Conservation (phyloP, 2,113 vertebrate genomes). For the Alexandromys fortis region DNA sequence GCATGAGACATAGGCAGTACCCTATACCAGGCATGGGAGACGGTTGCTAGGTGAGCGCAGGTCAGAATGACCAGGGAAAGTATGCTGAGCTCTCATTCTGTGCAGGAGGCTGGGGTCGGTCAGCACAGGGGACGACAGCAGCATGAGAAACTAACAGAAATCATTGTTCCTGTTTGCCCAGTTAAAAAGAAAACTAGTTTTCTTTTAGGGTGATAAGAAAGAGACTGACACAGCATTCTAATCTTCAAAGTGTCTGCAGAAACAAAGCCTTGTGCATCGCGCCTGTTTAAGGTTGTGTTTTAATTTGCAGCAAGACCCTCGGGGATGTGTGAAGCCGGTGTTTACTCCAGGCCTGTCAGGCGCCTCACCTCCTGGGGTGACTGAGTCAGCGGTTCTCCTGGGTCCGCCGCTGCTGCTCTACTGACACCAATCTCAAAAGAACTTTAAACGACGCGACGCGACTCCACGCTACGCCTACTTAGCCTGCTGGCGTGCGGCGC, state of each 20-base stretch:
- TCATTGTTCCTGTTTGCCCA: background rate
- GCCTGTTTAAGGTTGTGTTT: background rate
- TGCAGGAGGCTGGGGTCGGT: rapidly evolving
- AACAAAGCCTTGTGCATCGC: background rate
- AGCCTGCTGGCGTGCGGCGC: background rate
- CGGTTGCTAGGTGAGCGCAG: background rate
- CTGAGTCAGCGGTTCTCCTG: background rate
- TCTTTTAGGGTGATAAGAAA: background rate
- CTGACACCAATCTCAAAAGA: slow-evolving; percentile 19
- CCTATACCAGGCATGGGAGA: background rate
- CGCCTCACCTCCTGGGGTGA: rapidly evolving
- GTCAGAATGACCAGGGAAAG: background rate
- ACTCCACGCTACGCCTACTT: background rate
- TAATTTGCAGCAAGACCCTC: background rate
- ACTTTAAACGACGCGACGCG: background rate
- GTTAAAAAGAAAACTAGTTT: background rate
- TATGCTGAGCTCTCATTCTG: background rate
- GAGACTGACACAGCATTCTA: background rate
- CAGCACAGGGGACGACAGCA: background rate
- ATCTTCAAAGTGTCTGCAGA: background rate
- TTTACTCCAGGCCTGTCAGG: background rate
- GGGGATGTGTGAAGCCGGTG: background rate
- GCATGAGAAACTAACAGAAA: background rate
- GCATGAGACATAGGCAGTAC: background rate
- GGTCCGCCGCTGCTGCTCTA: background rate